Percentiles rank a stretch among this genome's conserved stretches.
phyloP scores from a whole-genome alignment of 2,797 vertebrate species.

The Spheniscus humboldti region DNA sequence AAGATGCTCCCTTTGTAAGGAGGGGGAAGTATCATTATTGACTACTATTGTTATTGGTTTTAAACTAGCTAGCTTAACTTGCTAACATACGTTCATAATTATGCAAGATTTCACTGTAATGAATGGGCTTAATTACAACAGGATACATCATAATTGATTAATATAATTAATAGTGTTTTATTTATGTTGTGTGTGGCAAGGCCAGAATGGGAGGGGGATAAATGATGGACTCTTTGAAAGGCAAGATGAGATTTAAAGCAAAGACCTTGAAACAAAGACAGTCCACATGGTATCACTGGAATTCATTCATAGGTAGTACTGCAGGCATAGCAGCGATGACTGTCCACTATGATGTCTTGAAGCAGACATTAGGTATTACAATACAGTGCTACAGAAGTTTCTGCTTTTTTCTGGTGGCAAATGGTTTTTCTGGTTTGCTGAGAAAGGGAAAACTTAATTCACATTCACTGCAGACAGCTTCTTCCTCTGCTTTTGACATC shows the following conservation, averaged over 20 bases:
- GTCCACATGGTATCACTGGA: not conserved
- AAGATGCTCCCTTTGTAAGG: not conserved
- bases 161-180: not conserved
- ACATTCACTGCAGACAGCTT: constrained; percentile 30
- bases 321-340: not conserved
- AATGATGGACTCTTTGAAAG: not conserved
- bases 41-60: not conserved
- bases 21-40: not conserved
- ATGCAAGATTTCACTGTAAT: not conserved
- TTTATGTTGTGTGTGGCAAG: not conserved
- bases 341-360: fast-evolving
- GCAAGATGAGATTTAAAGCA: not conserved
- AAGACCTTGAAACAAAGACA: not conserved
- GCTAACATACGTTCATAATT: not conserved
- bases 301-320: not conserved
- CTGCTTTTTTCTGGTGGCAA: not conserved
- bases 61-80: not conserved
- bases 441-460: constrained; percentile 22
- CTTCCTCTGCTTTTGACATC: constrained; percentile 54
- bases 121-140: not conserved
- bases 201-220: not conserved
- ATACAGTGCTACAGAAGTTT: not conserved
- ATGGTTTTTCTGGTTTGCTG: not conserved
- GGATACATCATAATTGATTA: not conserved
- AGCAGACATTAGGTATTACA: not conserved